These are phyloP conservation scores for Pheosia tremula DNA, from an alignment of 2,888 invertebrate species.

Conservation along the genomic window DNA sequence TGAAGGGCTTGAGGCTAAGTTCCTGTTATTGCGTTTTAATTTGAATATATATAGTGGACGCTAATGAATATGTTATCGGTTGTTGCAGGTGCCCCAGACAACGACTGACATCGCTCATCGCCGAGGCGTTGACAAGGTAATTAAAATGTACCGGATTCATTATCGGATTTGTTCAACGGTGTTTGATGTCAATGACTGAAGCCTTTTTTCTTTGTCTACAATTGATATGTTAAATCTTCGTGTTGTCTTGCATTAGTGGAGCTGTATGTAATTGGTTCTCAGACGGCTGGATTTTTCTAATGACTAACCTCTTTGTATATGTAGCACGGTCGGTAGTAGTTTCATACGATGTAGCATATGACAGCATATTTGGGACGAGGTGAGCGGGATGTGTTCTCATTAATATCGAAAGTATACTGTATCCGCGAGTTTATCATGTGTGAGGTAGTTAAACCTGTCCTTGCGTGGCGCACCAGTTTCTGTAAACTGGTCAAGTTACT, in stretches of 20 bases:
- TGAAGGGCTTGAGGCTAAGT: conserved; percentile 12
- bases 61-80: conserved; percentile 43
- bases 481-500: conserved; percentile 68
- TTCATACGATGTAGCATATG: conserved; percentile 19
- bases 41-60: conserved; percentile 22
- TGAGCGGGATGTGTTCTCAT: conserved; percentile 70
- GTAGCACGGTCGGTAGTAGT: neutral
- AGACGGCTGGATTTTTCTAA: no score
- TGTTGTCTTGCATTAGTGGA: neutral
- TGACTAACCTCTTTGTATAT: no score
- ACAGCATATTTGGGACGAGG: conserved; percentile 38
- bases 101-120: conserved; percentile 40
- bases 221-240: no score
- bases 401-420: conserved; percentile 79
- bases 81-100: conserved; percentile 57
- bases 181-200: conserved; percentile 39
- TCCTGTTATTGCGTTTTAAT: neutral
- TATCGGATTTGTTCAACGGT: conserved; percentile 34
- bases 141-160: conserved; percentile 47
- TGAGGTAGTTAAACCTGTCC: conserved; percentile 75
- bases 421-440: conserved; percentile 77
- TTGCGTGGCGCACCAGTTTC: conserved; percentile 64
- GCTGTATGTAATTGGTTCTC: neutral
- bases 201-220: conserved; percentile 8
- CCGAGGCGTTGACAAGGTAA: conserved; percentile 59